Base-by-base conservation (phyloP, 2,113 vertebrate species). In the Prolemur simus region DNA sequence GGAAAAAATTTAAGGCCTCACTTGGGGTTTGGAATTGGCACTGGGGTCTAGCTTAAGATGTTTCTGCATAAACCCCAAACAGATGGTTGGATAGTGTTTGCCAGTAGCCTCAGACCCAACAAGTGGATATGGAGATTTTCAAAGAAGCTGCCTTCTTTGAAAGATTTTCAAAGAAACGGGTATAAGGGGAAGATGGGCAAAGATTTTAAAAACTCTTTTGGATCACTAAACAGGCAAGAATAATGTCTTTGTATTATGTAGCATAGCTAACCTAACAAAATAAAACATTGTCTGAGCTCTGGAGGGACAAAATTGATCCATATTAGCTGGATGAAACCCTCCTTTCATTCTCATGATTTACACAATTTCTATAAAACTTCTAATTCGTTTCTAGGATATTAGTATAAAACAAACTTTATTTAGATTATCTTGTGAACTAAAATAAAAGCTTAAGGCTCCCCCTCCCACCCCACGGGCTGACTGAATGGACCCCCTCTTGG, bases 21-120 rank as follows among this genome's bases (percentile, higher is more conserved):
- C 68, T 89, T 89, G 63, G 73, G 32, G 58, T 71, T 96, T 89
- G 39, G 49, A 87, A 89, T 94, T 47, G 78, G 54, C 52, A 78
- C 21, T 9, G 45, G 58, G 21, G 49, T 87, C 54, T 68, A 60
- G 58, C 49, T 92, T 89, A 82, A 92, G 39, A 87, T 92, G 15
- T 83, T 95, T 95, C 37, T 96, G 6, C 42, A 52, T 74, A 68
- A 92, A 84, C n/a, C 18, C 27, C 27, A 66, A 82, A 93, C n/a
- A 93, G 78, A 77, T 29, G 18, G 5, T 66, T 78, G 13, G 23
- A 32, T 32, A 34, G 17, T 10, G 9, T 74, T 74, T 94, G 85
- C 34, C 54, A 83, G 52, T 66, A 91, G 47, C 47, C 58, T 92
- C 78, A 88, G 60, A 66, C 63, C 54, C 58, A 85, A 25, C 13